phyloP scores from a whole-genome alignment of 2,888 invertebrate species.

The Elmis aenea region DNA sequence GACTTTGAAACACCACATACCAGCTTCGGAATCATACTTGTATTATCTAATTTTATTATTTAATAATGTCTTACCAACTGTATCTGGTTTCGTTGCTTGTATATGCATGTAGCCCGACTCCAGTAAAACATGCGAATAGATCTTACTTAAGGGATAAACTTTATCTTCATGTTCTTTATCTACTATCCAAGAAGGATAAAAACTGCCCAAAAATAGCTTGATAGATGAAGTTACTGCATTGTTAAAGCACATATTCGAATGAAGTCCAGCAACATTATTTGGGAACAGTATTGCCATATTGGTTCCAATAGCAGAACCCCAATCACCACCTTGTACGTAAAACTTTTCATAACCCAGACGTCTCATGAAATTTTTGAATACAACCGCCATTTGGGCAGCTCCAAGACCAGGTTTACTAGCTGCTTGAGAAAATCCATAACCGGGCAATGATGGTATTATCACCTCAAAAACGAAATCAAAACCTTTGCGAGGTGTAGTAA shows the following conservation, averaged over 20 bases:
- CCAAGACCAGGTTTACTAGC: conserved; percentile 62
- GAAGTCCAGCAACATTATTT: conserved; percentile 51
- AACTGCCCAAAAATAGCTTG: conserved; percentile 46
- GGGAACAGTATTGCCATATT: conserved; percentile 62
- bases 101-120: conserved; percentile 67
- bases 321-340: conserved; percentile 76
- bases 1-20: too few relatives aligned
- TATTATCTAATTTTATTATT: not conserved
- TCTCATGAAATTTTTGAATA: conserved; percentile 65
- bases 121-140: conserved; percentile 40
- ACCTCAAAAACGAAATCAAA: conserved; percentile 63
- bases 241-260: conserved; percentile 58
- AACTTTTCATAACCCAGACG: conserved; percentile 62
- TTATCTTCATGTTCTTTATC: conserved; percentile 49
- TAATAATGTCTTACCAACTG: conserved; percentile 57
- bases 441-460: conserved; percentile 54
- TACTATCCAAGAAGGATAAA: conserved; percentile 56
- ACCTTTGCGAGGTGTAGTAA: conserved; percentile 50
- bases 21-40: too few relatives aligned
- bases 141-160: conserved; percentile 50
- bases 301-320: conserved; percentile 64
- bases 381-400: conserved; percentile 51
- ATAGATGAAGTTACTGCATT: conserved; percentile 39
- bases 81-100: conserved; percentile 86
- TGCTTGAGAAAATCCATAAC: conserved; percentile 51